Percentiles rank a stretch among this genome's conserved stretches.
Evolutionary conservation across 2,797 vertebrate genomes (phyloP).

Genomic region (Pristis pectinata): DNA sequence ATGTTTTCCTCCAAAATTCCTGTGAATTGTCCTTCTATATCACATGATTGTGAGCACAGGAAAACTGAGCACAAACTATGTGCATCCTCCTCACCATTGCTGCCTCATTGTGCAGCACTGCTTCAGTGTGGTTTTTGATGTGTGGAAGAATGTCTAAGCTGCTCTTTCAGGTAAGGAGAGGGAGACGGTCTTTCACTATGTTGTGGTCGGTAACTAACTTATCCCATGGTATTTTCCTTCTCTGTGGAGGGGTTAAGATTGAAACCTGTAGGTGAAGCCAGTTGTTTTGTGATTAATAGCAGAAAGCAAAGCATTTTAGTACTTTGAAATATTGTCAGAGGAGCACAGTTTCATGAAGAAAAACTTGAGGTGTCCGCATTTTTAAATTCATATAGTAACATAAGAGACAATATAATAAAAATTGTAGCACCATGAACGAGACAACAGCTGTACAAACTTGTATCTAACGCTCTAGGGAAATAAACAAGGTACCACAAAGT

Average conservation of each 20-base stretch:
- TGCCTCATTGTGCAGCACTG: too few relatives aligned
- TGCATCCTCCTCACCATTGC: too few relatives aligned
- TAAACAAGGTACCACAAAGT: background rate
- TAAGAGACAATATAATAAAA: background rate
- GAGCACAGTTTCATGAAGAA: background rate
- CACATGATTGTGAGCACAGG: too few relatives aligned
- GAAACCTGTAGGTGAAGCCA: background rate
- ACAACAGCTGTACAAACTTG: conserved; percentile 24
- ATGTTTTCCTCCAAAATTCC: too few relatives aligned
- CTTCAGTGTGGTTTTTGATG: too few relatives aligned
- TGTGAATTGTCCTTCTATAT: too few relatives aligned
- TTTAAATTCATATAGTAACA: conserved; percentile 6
- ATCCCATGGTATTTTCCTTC: background rate
- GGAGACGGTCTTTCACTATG: background rate
- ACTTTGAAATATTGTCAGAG: background rate
- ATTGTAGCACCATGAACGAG: background rate
- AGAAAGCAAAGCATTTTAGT: too few relatives aligned
- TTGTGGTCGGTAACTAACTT: background rate
- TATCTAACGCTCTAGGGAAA: conserved; percentile 17
- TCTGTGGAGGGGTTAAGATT: background rate
- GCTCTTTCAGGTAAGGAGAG: background rate
- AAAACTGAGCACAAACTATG: too few relatives aligned
- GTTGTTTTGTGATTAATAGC: background rate
- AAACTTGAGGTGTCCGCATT: background rate
- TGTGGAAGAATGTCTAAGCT: background rate